phyloP scores from a whole-genome alignment of 2,113 vertebrate species.

The Taxidea taxus region DNA sequence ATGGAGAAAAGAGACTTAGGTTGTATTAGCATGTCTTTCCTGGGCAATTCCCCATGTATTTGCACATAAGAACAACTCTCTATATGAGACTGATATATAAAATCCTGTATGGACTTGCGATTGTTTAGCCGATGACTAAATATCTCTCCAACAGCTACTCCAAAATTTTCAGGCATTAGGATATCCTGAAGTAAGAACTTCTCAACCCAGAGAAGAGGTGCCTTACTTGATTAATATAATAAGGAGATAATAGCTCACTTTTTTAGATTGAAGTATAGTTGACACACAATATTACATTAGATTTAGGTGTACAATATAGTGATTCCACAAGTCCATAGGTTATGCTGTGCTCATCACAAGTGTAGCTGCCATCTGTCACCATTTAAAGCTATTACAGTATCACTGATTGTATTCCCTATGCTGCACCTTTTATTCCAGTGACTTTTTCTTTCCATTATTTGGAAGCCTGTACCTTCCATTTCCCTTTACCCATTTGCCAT shows the following conservation, averaged over 20 bases:
- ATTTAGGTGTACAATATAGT: not conserved
- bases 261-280: not conserved
- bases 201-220: not conserved
- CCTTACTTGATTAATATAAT: not conserved
- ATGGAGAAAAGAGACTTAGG: not conserved
- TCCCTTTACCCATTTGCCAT: not conserved
- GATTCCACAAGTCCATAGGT: not conserved
- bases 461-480: not conserved
- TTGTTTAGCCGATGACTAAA: not conserved
- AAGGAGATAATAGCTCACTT: not conserved
- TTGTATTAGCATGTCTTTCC: not conserved
- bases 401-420: not conserved
- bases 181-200: not conserved
- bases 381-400: not conserved
- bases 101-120: not conserved
- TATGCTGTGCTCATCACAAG: not conserved
- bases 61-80: not conserved
- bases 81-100: not conserved
- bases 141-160: not conserved
- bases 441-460: not conserved
- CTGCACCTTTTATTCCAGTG: not conserved
- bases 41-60: not conserved
- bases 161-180: not conserved
- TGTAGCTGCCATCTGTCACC: not conserved
- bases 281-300: not conserved